Conservation (phyloP, 37 sponge, comb jelly and placozoan species). For the Cladorhizidae sp. region DNA sequence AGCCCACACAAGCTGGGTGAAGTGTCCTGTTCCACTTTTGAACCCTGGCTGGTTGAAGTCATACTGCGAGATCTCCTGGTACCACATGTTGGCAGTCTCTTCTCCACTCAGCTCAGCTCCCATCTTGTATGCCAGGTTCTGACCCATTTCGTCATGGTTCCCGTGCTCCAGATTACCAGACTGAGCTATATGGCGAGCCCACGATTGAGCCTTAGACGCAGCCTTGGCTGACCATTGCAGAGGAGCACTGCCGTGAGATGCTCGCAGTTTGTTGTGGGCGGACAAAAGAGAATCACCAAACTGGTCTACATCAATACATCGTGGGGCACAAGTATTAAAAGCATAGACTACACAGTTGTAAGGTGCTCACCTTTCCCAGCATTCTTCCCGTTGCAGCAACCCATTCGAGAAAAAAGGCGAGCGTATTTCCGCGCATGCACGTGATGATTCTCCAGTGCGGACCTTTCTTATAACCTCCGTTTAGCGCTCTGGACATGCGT, state of each 20-base stretch:
- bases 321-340: too few species aligned
- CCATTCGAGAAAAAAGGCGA: too few species aligned
- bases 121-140: conserved; percentile 72
- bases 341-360: too few species aligned
- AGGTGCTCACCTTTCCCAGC: too few species aligned
- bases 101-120: conserved; percentile 61
- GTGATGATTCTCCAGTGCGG: too few species aligned
- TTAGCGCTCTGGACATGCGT: too few species aligned
- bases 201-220: conserved; percentile 64
- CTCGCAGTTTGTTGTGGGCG: conserved; percentile 76
- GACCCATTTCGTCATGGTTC: conserved; percentile 77
- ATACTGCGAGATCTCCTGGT: conserved; percentile 82
- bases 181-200: conserved; percentile 82
- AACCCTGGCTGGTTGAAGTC: conserved; percentile 75
- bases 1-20: conserved; percentile 93
- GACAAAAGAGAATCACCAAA: conserved; percentile 59
- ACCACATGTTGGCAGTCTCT: conserved; percentile 76
- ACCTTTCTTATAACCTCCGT: too few species aligned
- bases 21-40: conserved; percentile 81
- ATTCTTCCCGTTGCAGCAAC: too few species aligned
- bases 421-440: too few species aligned
- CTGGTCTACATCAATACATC: too few species aligned
- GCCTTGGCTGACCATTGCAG: conserved; percentile 66
- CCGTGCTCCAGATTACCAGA: conserved; percentile 69
- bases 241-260: conserved; percentile 71